Evolutionary conservation across 2,797 vertebrate species (phyloP), one percentile per base, ranked within the genome.

Genomic region (Poeciliopsis presidionis): DNA sequence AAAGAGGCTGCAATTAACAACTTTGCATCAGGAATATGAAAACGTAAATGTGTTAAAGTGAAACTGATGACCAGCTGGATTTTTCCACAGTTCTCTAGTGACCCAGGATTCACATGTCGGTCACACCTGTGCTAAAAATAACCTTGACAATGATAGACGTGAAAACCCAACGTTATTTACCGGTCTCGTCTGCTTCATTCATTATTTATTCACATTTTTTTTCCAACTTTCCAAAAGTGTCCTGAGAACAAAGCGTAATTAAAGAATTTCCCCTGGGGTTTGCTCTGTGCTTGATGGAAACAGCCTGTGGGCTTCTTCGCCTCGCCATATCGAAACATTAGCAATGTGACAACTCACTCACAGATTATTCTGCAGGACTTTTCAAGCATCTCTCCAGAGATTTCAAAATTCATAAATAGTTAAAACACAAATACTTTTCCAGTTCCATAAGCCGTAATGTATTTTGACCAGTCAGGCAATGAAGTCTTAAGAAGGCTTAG

Each of bases 61-160:
- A 89, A 93, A 84, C 75, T 76, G 88, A 88, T 85, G 89, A 90
- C 59, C 79, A 86, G 78, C 85, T 91, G 73, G 91, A 92, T 92
- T 86, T 83, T 89, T 92, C 89, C 88, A 90, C 82, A 78, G 77
- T 49, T 75, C 76, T 85, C 84, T 83, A 85, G 81, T 73, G 77
- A 65, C 61, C 49, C 63, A 79, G 81, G 85, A 81, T 55, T 74
- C 78, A 74, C 79, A 67, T 74, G 80, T 88, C 90, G 65, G 79
- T 92, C 89, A 92, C 77, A 89, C 77, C 41, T 70, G 76, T n/a
- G 73, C 91, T 93, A 92, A 94, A 94, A 94, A 93, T 93, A 94
- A 81, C 82, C 55, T n/a, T 8, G 12, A 79, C 78, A 73, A 77
- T 82, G 86, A 82, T 88, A 85, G 87, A 25, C 18, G 81, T 85